Evolutionary conservation across 1,140 invertebrate species (phyloP), one percentile per base, ranked within the genome.

Genomic region (Armadillidium nasatum): DNA sequence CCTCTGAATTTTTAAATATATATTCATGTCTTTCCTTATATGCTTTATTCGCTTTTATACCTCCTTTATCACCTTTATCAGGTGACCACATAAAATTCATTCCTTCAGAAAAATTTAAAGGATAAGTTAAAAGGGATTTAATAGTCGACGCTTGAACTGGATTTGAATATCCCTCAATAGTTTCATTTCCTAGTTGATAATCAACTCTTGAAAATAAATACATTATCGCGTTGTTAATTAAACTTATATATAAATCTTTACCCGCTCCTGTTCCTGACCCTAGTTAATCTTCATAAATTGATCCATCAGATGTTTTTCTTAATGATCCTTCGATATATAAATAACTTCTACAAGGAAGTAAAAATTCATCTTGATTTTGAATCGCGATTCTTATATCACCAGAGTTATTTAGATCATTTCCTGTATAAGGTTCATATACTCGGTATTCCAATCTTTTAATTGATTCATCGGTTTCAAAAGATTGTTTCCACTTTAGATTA

Each of bases 321-420:
- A 60, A 60, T 4, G 2, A 60, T 60, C 50, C 11, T 60, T 60
- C 50, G 7, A 19, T 60, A 7, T 19, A 60, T 60, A 60, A 7
- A 60, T 60, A 60, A 7, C 50, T 60, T 60, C 7, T 60, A 4
- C 2, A 60, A 2, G 50, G 50, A 60, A 60, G 50, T 7, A 60
- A 19, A 7, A 60, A 60, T 60, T 60, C 50, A 60, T 60, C 50
- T 60, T 60, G 50, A 19, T 60, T 60, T 60, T 60, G 50, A 60
- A 60, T 60, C 1, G 50, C 11, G 4, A 60, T 60, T 60, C 7
- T 13, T 2, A 60, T 60, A 60, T 60, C 50, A 60, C 2, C 2
- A 13, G 19, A 13, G 4, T 2, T 7, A 60, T 60, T 60, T 60
- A 60, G 7, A 60, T 50, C 15, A 10, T 9, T 50, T 50, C 46